phyloP scores from a whole-genome alignment of 2,888 invertebrate species.

The Punctoribates punctum region DNA sequence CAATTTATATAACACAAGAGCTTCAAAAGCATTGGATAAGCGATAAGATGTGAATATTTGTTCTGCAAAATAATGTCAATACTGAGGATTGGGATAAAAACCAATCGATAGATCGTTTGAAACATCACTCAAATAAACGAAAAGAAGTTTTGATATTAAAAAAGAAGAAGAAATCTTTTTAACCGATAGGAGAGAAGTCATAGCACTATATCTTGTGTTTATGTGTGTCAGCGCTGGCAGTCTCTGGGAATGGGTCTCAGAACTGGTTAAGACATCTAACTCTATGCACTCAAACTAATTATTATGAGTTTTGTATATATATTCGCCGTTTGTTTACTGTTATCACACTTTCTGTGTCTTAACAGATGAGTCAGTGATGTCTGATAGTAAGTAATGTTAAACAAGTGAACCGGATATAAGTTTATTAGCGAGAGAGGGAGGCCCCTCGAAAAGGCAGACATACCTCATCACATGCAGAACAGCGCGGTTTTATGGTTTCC shows the following conservation, averaged over 20 bases:
- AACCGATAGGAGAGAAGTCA: background rate
- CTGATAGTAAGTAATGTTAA: background rate
- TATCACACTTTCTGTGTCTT: too few species aligned
- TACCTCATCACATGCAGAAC: slow-evolving; percentile 97
- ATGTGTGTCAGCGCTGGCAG: background rate
- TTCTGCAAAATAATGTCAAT: too few species aligned
- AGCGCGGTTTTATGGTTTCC: slow-evolving; percentile 89
- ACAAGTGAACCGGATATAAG: background rate
- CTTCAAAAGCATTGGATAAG: too few species aligned
- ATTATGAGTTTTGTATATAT: too few species aligned
- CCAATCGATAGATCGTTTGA: too few species aligned
- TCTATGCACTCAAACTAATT: slow-evolving; percentile 1
- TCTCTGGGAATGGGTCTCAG: background rate
- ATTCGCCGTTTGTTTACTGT: too few species aligned
- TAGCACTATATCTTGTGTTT: background rate
- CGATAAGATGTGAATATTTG: too few species aligned
- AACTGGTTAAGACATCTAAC: slow-evolving; percentile 17
- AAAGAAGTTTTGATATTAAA: too few species aligned
- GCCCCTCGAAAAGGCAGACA: slow-evolving; percentile 53
- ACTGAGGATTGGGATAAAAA: too few species aligned
- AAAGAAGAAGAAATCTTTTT: too few species aligned
- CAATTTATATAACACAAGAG: background rate
- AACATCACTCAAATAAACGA: too few species aligned
- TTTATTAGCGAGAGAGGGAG: background rate
- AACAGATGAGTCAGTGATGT: too few species aligned